Base-by-base conservation (phyloP, 2,888 invertebrate genomes). In the Rhodophaea formosa region DNA sequence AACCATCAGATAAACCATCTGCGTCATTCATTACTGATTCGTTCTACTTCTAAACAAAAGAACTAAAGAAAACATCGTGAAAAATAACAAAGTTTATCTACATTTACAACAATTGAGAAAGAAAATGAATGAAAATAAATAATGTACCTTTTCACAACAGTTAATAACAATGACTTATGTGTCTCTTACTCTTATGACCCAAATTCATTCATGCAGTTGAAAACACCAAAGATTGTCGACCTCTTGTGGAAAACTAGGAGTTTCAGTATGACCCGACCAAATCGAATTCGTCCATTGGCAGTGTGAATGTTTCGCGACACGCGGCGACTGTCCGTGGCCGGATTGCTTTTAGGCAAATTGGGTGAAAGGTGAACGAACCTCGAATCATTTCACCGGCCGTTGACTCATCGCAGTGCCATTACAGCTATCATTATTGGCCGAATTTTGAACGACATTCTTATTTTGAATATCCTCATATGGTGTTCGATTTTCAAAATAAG, bases 351-450 rank as follows among this genome's bases (percentile, higher is more conserved):
- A 56, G 60, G 59, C 59, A 66, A 62, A 64, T 62, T 59, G 59
- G 76, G 81, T 79, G 84, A 83, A 86, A 84, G 82, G 82, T 77
- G 69, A 79, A 74, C 61, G 75, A 71, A 68, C 78, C 55, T 15
- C 59, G 72, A 72, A 72, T 74, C 75, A 75, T 76, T 76, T 73
- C 76, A 60, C 53, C 58, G 86, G 82, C 68, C 83, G 79, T 76
- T 75, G 75, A 75, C 74, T 72, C 74, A 74, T 70, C 60, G 66
- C 62, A 64, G 62, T 72, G 72, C 74, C 74, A 77, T 75, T 77
- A 68, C 69, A 77, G 62, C 79, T 82, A 83, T 84, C 81, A 82
- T 75, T 77, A 78, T 79, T 80, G 80, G 79, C 79, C 76, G 76
- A 84, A 84, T 82, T 84, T 82, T 75, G 69, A 75, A 76, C 71